These are phyloP conservation scores for Epinotia brunnichana DNA, from an alignment of 2,888 invertebrate species.

Conservation along the genomic window DNA sequence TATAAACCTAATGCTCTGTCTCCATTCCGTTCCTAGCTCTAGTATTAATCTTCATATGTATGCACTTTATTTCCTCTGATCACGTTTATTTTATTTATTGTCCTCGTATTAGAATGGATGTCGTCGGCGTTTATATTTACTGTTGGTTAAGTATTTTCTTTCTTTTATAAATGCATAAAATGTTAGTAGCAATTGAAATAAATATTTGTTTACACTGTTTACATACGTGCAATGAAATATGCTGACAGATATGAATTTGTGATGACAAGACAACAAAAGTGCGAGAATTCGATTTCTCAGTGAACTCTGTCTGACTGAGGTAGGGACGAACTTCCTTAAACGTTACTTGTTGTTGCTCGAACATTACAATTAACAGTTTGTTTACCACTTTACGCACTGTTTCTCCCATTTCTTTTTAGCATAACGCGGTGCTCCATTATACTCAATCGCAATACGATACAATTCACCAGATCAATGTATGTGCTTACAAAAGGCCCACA, in stretches of 20 bases:
- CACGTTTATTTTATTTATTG: constrained; percentile 26
- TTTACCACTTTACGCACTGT: constrained; percentile 27
- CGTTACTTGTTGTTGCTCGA: constrained; percentile 3
- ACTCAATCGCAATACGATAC: constrained; percentile 25
- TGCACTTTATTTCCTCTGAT: constrained; percentile 24
- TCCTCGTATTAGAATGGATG: constrained; percentile 20
- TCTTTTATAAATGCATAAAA: not conserved
- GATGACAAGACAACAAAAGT: not conserved
- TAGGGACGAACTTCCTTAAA: not conserved
- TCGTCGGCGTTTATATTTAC: constrained; percentile 25
- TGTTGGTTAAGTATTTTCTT: constrained; percentile 12
- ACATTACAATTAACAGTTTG: constrained; percentile 18
- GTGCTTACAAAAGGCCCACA: not conserved
- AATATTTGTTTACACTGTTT: not conserved
- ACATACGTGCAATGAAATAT: not conserved
- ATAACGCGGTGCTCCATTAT: constrained; percentile 35
- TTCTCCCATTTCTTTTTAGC: constrained; percentile 17
- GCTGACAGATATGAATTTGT: not conserved
- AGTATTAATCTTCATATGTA: constrained; percentile 39
- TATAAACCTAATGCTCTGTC: constrained; percentile 9
- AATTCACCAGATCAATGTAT: constrained; percentile 10
- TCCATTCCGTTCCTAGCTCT: constrained; percentile 8
- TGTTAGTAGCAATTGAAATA: not conserved
- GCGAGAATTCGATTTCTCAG: too few species aligned
- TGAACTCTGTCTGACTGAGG: too few species aligned